Evolutionary conservation across 2,113 vertebrate genomes (phyloP), one percentile per base, ranked within the genome.

Genomic region (Romanogobio albipinnatus): DNA sequence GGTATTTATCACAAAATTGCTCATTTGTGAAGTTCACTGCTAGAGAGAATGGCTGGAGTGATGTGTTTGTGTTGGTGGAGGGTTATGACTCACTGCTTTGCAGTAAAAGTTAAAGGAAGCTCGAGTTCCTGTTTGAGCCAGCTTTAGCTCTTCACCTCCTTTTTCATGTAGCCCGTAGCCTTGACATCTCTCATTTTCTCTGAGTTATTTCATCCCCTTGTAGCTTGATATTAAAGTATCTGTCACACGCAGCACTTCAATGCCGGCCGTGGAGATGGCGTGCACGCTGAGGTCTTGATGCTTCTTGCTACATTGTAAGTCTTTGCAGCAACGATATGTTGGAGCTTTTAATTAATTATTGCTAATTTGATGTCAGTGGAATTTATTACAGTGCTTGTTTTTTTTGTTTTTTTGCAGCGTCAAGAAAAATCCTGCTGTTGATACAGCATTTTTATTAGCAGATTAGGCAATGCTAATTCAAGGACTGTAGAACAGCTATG

Each of bases 111-210:
- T 79, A 86, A 78, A 89, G 85, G 85, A 86, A 84, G 84, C 86
- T 86, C 62, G 74, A 86, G 85, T 89, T 89, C 86, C 86, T 87
- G 84, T 87, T 77, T 87, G 84, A 87, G 75, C 58, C 86, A 84
- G 84, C 70, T 87, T 87, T 45, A 76, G 83, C 86, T 82, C 78
- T 84, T 86, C 88, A 82, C 86, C 84, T 86, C 71, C 9, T 70
- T 33, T 77, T 83, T 84, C 80, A 89, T 84, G 83, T 76, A 89
- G 83, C 88, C 83, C 73, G 66, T 81, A 89, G 88, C 84, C 84
- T 83, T 84, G 81, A 77, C 84, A 84, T 76, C 59, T 47, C 29
- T 59, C 62, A 13, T 83, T 84, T 83, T 61, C 81, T 79, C 76
- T 73, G 76, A 77, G 47, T 85, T 84, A 62, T 84, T 83, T 87